A percentile compares a stretch with the other conserved stretches of the same genome.
phyloP scores from a whole-genome alignment of 1,140 invertebrate species.

The Lepidurus couesii region DNA sequence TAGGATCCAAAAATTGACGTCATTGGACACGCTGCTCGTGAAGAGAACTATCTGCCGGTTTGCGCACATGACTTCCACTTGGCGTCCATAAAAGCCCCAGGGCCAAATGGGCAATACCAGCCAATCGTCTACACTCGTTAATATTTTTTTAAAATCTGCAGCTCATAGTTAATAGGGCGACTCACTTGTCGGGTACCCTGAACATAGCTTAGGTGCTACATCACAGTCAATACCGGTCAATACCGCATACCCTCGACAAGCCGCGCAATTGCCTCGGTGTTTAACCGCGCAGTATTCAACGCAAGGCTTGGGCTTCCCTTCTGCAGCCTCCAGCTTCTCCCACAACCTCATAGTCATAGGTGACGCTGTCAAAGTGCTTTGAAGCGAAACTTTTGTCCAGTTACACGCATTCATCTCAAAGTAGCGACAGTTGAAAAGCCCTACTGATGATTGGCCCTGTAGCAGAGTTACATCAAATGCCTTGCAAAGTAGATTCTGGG shows the following conservation, averaged over 20 bases:
- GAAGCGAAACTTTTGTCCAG: background rate
- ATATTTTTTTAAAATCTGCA: background rate
- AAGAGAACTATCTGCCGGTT: too few species aligned
- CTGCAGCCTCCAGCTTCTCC: background rate
- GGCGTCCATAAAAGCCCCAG: background rate
- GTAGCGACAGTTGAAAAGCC: background rate
- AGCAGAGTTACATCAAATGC: background rate
- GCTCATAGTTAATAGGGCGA: too few species aligned
- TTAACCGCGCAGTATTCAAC: background rate
- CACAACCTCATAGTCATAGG: background rate
- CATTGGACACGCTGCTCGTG: too few species aligned
- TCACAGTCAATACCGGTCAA: background rate
- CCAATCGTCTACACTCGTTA: background rate
- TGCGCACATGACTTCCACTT: too few species aligned
- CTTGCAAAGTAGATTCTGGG: background rate
- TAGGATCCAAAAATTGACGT: too few species aligned
- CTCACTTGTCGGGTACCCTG: background rate
- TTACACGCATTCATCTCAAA: background rate
- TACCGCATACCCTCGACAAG: background rate
- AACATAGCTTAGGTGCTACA: background rate
- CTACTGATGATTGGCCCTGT: background rate
- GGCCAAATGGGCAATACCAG: background rate
- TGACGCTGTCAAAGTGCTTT: background rate
- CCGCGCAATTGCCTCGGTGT: background rate
- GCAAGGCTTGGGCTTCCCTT: background rate